phyloP scores from a whole-genome alignment of 2,797 vertebrate genomes.

The Clarias laeviceps region DNA sequence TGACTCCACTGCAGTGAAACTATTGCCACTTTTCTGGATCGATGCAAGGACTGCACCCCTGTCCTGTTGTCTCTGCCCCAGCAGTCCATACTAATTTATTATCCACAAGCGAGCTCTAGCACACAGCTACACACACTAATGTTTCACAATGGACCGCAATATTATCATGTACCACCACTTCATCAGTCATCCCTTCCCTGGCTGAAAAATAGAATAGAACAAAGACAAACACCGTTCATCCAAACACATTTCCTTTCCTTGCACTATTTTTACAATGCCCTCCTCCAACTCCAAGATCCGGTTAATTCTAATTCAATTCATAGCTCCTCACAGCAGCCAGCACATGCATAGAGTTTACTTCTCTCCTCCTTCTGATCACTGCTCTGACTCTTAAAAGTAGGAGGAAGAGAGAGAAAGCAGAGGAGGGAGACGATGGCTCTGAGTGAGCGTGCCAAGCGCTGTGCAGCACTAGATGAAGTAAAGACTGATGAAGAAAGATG shows the following conservation, averaged over 20 bases:
- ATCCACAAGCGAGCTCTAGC: not conserved
- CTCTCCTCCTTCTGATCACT: not conserved
- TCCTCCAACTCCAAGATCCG: slow-evolving; percentile 6
- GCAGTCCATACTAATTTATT: slow-evolving; percentile 36
- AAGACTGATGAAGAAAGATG: slow-evolving; percentile 41
- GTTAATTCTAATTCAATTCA: slow-evolving; percentile 15
- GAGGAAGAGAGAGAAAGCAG: not conserved
- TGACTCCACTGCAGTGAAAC: slow-evolving; percentile 59
- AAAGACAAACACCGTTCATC: slow-evolving; percentile 2
- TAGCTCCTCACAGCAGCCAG: not conserved
- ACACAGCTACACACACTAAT: slow-evolving; percentile 1
- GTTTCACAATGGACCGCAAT: slow-evolving; percentile 13
- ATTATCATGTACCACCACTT: slow-evolving; percentile 19
- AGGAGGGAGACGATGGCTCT: slow-evolving; percentile 1
- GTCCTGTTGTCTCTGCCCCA: not conserved
- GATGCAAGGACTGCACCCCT: slow-evolving; percentile 45
- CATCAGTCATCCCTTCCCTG: not conserved
- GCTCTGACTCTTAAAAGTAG: not conserved
- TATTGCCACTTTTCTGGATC: slow-evolving; percentile 45
- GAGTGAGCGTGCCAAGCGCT: slow-evolving; percentile 28
- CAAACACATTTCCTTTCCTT: not conserved
- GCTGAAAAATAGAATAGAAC: not conserved
- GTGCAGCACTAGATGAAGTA: slow-evolving; percentile 34
- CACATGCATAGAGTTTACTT: not conserved
- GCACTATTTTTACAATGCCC: slow-evolving; percentile 15